Base-by-base conservation (phyloP, 2,113 vertebrate species). In the Oreochromis aureus region DNA sequence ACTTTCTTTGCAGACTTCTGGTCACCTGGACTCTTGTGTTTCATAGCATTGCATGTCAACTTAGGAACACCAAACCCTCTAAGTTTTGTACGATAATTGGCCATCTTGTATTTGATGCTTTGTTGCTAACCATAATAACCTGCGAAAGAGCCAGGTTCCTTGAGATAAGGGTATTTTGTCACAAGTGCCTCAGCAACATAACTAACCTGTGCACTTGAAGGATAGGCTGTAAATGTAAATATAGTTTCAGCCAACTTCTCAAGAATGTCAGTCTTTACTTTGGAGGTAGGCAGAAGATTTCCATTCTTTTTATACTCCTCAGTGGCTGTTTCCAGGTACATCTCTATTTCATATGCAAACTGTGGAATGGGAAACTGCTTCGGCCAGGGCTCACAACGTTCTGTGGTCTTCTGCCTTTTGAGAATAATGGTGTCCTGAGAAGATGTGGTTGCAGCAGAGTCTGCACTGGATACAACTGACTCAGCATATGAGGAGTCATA, bases 231-330 rank as follows among this genome's bases (percentile, higher is more conserved):
- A 53, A 53, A 19, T 53, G 18, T 19, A 53, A 53, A 53, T 19
- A 53, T 19, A 53, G 48, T 5, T 53, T 53, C 48, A 51, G 48
- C 18, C 48, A 53, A 1, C 48, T 53, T 53, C 48, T 5, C 8
- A 0, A 53, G 48, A 1, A 53, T 53, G 0, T 53, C 48, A 10
- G 48, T 53, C 8, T 53, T 53, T 53, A 53, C 48, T 53, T 53
- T 53, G 48, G 4, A 19, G 48, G 4, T 19, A 18, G 48, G 48
- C 48, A 53, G 8, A 53, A 53, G 48, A 53, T 53, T 0, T 51
- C 4, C 2, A 51, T 53, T 53, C 18, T 53, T 53, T 53, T 53
- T 53, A 53, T 10, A 53, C 8, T 53, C 48, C 48, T 53, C 48
- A 19, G 48, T 2, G 0, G n/a, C n/a, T n/a, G n/a, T n/a, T n/a